phyloP scores from a whole-genome alignment of 1,140 invertebrate genomes.

The Pseudomyrmex cubaensis region DNA sequence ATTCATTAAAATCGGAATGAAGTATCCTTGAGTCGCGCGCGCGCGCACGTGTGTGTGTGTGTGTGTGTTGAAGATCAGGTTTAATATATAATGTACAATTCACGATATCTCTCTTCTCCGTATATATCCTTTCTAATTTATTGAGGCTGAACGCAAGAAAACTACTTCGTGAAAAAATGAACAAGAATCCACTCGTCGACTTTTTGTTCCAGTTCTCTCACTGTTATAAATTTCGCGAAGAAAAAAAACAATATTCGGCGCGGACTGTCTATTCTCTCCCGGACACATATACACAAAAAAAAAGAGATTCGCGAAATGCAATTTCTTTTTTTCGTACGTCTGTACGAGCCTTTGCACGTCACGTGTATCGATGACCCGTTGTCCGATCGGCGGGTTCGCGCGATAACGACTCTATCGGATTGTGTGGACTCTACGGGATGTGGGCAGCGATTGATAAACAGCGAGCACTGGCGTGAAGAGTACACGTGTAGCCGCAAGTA shows the following conservation, averaged over 20 bases:
- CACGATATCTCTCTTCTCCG: not conserved
- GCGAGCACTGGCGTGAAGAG: conserved; percentile 25
- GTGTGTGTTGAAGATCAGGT: not conserved
- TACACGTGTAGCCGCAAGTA: conserved; percentile 35
- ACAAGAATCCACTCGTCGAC: not conserved
- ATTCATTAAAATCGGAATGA: not conserved
- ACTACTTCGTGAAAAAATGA: not conserved
- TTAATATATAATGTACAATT: not conserved
- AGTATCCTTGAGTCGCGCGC: not conserved
- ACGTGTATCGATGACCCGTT: conserved; percentile 66
- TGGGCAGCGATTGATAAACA: conserved; percentile 71
- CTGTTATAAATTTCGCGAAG: not conserved
- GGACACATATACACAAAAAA: not conserved
- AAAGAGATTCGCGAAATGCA: conserved; percentile 47
- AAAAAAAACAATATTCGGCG: conserved; percentile 5
- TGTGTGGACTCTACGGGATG: conserved; percentile 63
- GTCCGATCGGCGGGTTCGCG: conserved; percentile 30
- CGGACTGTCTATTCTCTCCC: not conserved
- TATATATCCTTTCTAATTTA: not conserved
- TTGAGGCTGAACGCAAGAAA: not conserved
- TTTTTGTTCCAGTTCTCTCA: not conserved
- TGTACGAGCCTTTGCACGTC: conserved; percentile 59
- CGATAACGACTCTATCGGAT: conserved; percentile 64
- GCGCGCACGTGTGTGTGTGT: no score
- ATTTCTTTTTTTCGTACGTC: conserved; percentile 1